These are phyloP conservation scores for Venustoraphidia nigricollis DNA, from an alignment of 2,888 invertebrate genomes.

Conservation along the genomic window DNA sequence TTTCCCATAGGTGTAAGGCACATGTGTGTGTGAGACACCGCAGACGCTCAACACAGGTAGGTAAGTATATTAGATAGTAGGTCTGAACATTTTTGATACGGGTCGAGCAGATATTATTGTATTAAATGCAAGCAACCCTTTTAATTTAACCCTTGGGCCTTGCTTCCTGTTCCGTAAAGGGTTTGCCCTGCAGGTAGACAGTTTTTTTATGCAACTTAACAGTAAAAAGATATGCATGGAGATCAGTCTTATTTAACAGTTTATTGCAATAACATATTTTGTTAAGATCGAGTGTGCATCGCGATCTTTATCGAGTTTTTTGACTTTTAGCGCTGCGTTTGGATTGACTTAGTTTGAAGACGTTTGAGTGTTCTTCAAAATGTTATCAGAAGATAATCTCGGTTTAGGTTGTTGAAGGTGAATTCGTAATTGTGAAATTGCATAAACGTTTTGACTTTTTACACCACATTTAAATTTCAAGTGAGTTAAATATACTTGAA, in stretches of 20 bases:
- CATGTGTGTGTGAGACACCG: neutral
- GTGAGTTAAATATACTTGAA: too few relatives aligned
- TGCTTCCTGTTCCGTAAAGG: slow-evolving; percentile 7
- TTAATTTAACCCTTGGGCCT: slow-evolving; percentile 4
- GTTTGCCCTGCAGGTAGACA: slow-evolving; percentile 4
- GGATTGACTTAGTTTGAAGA: too few relatives aligned
- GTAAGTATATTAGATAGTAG: neutral
- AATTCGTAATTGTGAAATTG: too few relatives aligned
- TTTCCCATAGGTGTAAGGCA: too few relatives aligned
- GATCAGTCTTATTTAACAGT: neutral
- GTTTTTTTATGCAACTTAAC: neutral
- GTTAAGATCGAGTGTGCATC: neutral
- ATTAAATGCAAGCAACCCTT: slow-evolving; percentile 2
- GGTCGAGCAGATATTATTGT: neutral
- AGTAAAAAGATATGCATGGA: too few relatives aligned
- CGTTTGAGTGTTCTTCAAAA: too few relatives aligned
- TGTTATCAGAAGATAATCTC: too few relatives aligned
- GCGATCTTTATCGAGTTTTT: too few relatives aligned
- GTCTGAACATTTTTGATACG: neutral
- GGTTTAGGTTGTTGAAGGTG: too few relatives aligned
- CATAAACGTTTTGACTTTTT: too few relatives aligned
- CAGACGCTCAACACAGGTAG: neutral
- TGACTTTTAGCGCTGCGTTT: too few relatives aligned
- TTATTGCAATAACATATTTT: neutral
- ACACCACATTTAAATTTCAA: too few relatives aligned